Base-by-base conservation (phyloP, 2,797 vertebrate genomes). In the Micropoecilia bifurca region DNA sequence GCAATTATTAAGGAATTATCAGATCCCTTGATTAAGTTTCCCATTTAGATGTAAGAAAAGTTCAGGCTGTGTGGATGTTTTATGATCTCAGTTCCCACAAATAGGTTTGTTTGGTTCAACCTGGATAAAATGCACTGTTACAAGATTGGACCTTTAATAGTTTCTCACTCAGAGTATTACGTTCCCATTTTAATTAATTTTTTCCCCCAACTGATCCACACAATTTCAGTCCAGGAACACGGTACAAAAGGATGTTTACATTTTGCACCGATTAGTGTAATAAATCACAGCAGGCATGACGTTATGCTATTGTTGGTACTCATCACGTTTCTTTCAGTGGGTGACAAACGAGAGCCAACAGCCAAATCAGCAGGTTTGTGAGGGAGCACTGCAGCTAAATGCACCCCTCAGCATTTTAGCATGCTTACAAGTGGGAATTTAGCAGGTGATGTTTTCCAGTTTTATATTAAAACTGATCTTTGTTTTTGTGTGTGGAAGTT, bases 301-400 rank as follows among this genome's bases (percentile, higher is more conserved):
- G 22, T n/a, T 25, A 1, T 69, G 39, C 66, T 48, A 18, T 3
- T 22, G 33, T 66, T 66, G 63, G 33, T 4, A 22, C 12, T 18
- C 8, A 9, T 66, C 45, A 4, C 4, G 46, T 73, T 50, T 48
- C 45, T 50, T 73, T 50, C 46, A 50, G 45, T 48, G 20, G 20
- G 39, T 69, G 39, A 69, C 66, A 69, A 69, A 69, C 25, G 10
- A 43, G 28, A 33, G 18, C 18, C 30, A 18, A 47, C 43, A 33
- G 69, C 45, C 45, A 33, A 8, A 48, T 73, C 71, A 50, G 71
- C 71, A 50, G 71, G 18, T 50, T 47, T 72, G 69, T 10, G 16
- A 72, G 45, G 16, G 18, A 50, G 47, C 16, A 4, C 25, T 9
- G 13, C 41, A 69, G 14, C 41, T 8, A 28, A 71, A 20, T 71